Evolutionary conservation across 2,113 vertebrate species (phyloP), one percentile per base, ranked within the genome.

Genomic region (Tor tambroides): DNA sequence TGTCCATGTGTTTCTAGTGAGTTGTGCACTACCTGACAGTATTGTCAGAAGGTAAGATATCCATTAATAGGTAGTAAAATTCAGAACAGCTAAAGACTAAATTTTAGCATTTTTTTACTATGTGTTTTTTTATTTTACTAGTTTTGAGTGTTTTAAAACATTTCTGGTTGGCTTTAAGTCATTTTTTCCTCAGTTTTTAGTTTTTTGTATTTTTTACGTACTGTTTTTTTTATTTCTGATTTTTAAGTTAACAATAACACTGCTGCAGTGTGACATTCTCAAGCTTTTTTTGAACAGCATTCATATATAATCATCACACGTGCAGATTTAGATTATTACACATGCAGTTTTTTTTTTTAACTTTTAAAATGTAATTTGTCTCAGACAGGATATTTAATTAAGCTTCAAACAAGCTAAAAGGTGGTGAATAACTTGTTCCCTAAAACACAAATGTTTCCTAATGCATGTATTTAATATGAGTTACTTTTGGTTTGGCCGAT

Each of bases 21-120:
- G 97, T 95, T 99, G 98, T 75, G 97, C 97, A 43, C 95, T 99
- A 78, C 98, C 98, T 1, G 98, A 99, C 93, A 96, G 96, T 88
- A 92, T 96, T 87, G 79, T 98, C 79, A 95, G 97, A 93, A 96
- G 98, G 98, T 96, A 91, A 43, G 95, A 89, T 41, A 14, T 9
- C 11, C 14, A 2, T 69, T 69, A 35, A 69, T 30, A 17, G 65
- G 3, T 32, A 19, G 17, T 12, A 28, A 8, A 17, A 65, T 14
- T 65, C 2, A 72, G 15, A 56, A 26, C n/a, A n/a, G 2, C 21
- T 1, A 74, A 74, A 46, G 23, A 46, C n/a, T n/a, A n/a, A n/a
- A n/a, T n/a, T n/a, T n/a, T n/a, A n/a, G n/a, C n/a, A n/a, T n/a
- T n/a, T 43, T 43, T 11, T 11, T 35, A 11, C 11, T 41, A 0